phyloP scores from a whole-genome alignment of 1,140 invertebrate species.

The Mamestra configurata region DNA sequence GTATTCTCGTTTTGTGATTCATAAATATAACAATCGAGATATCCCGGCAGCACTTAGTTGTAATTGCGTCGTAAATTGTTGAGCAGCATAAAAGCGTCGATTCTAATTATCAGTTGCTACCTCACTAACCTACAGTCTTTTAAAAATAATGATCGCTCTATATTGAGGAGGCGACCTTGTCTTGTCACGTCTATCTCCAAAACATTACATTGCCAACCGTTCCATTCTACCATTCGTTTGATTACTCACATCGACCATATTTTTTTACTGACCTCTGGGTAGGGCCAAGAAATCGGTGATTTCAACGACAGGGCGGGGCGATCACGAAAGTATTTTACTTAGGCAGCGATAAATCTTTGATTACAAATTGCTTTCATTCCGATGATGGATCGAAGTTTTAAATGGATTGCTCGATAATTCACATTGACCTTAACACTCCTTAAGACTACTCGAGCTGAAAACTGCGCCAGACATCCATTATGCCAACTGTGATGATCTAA shows the following conservation, averaged over 20 bases:
- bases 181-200: background rate
- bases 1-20: conserved; percentile 60
- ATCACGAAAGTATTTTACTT: conserved; percentile 18
- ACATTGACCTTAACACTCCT: conserved; percentile 34
- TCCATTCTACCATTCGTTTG: conserved; percentile 5
- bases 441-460: background rate
- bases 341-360: conserved; percentile 30
- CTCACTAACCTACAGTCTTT: conserved; percentile 11
- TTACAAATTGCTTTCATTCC: conserved; percentile 27
- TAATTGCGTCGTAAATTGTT: conserved; percentile 60
- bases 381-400: conserved; percentile 14
- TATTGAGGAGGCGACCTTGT: conserved; percentile 51
- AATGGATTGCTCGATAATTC: conserved; percentile 28
- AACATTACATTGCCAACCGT: conserved; percentile 13
- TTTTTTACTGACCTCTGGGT: conserved; percentile 11
- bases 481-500: conserved; percentile 23
- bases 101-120: conserved; percentile 17
- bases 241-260: conserved; percentile 27
- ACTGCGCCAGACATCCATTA: background rate
- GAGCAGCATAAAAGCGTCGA: background rate
- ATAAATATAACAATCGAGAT: conserved; percentile 45
- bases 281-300: conserved; percentile 16
- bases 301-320: conserved; percentile 29
- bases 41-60: conserved; percentile 50
- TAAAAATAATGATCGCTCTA: conserved; percentile 33